phyloP scores from a whole-genome alignment of 1,140 invertebrate genomes.

The Drosophila kanapiae region DNA sequence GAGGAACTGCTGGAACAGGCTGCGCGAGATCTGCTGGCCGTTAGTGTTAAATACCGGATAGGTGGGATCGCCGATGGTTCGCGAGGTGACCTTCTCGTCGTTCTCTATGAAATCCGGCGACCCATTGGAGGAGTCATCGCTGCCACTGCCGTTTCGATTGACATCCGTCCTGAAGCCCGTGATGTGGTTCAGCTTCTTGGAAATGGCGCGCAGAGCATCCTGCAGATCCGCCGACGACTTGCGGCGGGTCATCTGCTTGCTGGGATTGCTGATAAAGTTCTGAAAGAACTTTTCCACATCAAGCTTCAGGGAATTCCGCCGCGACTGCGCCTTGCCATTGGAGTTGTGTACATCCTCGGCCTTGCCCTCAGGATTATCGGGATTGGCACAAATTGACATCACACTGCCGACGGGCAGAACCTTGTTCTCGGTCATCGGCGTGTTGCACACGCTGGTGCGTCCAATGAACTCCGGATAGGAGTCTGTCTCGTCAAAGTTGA shows the following conservation, averaged over 20 bases:
- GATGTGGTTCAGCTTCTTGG: constrained; percentile 85
- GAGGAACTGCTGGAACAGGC: constrained; percentile 90
- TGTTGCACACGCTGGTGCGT: constrained; percentile 90
- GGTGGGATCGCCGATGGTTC: constrained; percentile 91
- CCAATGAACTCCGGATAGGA: constrained; percentile 87
- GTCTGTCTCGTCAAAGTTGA: constrained; percentile 84
- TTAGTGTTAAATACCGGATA: constrained; percentile 91
- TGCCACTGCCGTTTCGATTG: constrained; percentile 70
- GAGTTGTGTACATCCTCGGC: constrained; percentile 61
- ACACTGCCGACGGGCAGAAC: constrained; percentile 89
- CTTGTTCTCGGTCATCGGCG: constrained; percentile 90
- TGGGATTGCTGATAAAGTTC: constrained; percentile 79
- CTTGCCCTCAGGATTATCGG: constrained; percentile 63
- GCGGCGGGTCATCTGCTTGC: constrained; percentile 73
- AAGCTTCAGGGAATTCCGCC: constrained; percentile 66
- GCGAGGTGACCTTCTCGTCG: constrained; percentile 73
- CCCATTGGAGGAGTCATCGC: constrained; percentile 22
- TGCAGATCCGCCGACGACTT: constrained; percentile 86
- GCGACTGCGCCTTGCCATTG: constrained; percentile 62
- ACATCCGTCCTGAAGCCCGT: constrained; percentile 72
- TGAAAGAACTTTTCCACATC: constrained; percentile 84
- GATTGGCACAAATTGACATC: constrained; percentile 88
- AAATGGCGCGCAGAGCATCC: constrained; percentile 86
- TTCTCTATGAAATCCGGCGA: constrained; percentile 84
- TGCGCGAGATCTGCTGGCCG: constrained; percentile 90